Evolutionary conservation across 2,113 vertebrate genomes (phyloP).

Genomic region (Crotalus helleri): DNA sequence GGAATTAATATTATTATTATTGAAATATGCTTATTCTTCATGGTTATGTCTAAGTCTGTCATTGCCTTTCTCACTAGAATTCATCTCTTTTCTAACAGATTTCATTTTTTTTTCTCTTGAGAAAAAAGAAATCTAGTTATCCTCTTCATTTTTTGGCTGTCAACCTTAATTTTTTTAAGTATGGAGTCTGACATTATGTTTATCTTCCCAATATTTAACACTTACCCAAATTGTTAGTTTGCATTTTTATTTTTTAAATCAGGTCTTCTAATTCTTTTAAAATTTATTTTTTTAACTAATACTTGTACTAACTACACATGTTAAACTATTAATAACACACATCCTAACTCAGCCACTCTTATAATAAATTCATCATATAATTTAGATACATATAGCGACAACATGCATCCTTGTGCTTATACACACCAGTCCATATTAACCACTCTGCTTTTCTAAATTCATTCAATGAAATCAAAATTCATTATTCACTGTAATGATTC

Average conservation of each 20-base stretch:
- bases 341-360: not conserved
- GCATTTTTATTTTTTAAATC: not conserved
- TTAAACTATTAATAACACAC: not conserved
- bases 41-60: not conserved
- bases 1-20: not conserved
- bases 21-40: not conserved
- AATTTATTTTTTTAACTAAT: not conserved
- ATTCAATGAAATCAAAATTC: not conserved
- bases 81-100: not conserved
- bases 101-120: not conserved
- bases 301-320: not conserved
- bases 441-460: not conserved
- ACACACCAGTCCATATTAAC: not conserved
- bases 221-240: not conserved
- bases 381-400: not conserved
- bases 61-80: not conserved
- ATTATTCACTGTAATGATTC: not conserved
- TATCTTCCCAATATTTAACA: not conserved
- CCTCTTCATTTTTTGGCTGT: not conserved
- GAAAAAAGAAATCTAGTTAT: not conserved
- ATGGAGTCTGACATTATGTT: not conserved
- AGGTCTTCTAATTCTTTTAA: not conserved
- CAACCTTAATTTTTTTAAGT: not conserved
- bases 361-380: not conserved
- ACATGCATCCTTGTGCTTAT: not conserved